Evolutionary conservation across 2,888 invertebrate genomes (phyloP).

Genomic region (Balanococcus diminutus): DNA sequence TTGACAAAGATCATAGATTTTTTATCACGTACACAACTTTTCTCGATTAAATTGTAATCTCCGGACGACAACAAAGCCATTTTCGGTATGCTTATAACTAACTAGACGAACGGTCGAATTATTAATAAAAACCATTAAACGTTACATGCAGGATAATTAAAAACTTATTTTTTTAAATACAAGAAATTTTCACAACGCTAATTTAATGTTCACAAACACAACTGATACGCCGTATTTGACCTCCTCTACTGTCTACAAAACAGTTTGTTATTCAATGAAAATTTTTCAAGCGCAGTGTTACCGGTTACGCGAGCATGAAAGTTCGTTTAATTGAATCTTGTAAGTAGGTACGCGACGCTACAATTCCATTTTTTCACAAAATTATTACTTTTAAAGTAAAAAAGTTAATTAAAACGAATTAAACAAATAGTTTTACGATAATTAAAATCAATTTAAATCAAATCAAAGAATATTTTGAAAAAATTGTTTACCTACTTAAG

Average conservation of each 20-base stretch:
- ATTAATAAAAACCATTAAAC: constrained; percentile 30
- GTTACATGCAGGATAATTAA: constrained; percentile 23
- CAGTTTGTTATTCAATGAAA: constrained; percentile 37
- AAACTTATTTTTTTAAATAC: not conserved
- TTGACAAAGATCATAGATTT: constrained; percentile 47
- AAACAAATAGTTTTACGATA: not conserved
- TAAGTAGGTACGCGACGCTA: not conserved
- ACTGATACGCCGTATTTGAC: constrained; percentile 28
- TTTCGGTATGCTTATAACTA: not conserved
- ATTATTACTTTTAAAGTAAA: not conserved
- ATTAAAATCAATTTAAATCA: not conserved
- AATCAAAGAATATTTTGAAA: not conserved
- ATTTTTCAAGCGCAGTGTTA: not conserved
- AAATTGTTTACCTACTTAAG: not conserved
- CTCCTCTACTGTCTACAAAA: constrained; percentile 33
- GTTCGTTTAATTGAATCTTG: not conserved
- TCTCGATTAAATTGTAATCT: not conserved
- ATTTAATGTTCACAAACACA: not conserved
- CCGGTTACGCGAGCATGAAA: not conserved
- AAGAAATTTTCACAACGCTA: constrained; percentile 8
- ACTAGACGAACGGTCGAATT: not conserved
- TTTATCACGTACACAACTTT: constrained; percentile 29
- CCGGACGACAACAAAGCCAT: constrained; percentile 38
- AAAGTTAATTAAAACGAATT: not conserved
- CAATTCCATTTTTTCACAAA: not conserved